phyloP scores from a whole-genome alignment of 2,888 invertebrate species.

The Aphelenchoides bicaudatus region DNA sequence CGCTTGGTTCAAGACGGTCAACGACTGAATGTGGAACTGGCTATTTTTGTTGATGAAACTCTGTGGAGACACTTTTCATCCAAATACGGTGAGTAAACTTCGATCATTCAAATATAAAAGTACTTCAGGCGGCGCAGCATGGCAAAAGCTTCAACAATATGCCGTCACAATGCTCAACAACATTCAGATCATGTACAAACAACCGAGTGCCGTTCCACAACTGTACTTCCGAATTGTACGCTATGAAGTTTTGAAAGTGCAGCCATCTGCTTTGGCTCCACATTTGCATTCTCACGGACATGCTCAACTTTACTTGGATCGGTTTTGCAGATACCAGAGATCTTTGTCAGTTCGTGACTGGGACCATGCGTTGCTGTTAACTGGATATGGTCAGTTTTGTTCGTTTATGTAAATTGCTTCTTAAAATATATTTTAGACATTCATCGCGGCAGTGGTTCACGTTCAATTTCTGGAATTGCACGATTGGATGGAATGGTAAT shows the following conservation, averaged over 20 bases:
- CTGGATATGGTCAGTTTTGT: constrained; percentile 43
- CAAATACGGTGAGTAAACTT: constrained; percentile 57
- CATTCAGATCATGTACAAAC: constrained; percentile 61
- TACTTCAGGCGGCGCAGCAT: constrained; percentile 47
- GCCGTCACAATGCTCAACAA: constrained; percentile 59
- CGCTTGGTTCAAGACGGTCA: constrained; percentile 41
- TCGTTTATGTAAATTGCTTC: neutral
- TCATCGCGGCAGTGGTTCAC: constrained; percentile 56
- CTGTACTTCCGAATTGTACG: constrained; percentile 58
- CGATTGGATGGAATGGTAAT: constrained; percentile 60
- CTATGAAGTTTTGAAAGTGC: constrained; percentile 57
- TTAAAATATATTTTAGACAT: neutral
- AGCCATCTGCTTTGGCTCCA: constrained; percentile 57
- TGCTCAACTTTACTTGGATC: constrained; percentile 58
- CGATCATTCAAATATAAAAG: too few relatives aligned
- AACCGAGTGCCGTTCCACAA: constrained; percentile 56
- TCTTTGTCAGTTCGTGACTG: constrained; percentile 54
- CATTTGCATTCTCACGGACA: constrained; percentile 58
- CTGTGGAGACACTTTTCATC: constrained; percentile 58
- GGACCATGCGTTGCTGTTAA: constrained; percentile 60
- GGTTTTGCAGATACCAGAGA: constrained; percentile 59
- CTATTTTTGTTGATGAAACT: constrained; percentile 57
- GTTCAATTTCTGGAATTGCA: constrained; percentile 60
- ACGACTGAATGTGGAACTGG: constrained; percentile 54
- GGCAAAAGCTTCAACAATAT: constrained; percentile 53